A percentile compares a stretch with the other conserved stretches of the same genome.
phyloP scores from a whole-genome alignment of 2,888 invertebrate species.

The Coleophora deauratella region DNA sequence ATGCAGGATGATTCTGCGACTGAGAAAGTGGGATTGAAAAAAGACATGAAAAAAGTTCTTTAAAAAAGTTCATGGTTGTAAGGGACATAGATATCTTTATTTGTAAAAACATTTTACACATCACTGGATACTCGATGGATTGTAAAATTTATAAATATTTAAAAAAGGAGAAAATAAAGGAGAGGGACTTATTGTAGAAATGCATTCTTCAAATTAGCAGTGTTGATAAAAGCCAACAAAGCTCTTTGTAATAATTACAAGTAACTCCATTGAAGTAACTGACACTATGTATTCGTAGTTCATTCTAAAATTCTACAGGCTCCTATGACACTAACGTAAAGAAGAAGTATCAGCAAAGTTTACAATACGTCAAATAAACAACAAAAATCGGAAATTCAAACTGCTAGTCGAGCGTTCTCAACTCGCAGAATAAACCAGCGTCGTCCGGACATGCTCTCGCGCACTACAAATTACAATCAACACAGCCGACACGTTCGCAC shows the following conservation, averaged over 20 bases:
- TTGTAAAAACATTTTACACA: neutral
- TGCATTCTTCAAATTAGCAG: too few species aligned
- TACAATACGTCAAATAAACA: neutral
- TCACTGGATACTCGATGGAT: neutral
- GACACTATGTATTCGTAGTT: too few species aligned
- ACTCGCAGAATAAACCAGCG: constrained; percentile 39
- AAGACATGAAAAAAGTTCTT: neutral
- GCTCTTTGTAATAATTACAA: too few species aligned
- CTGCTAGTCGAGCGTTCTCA: neutral
- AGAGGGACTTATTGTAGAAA: too few species aligned
- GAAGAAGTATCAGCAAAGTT: neutral
- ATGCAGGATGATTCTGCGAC: constrained; percentile 29
- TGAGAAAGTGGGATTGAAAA: neutral
- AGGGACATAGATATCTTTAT: neutral
- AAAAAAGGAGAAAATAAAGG: too few species aligned
- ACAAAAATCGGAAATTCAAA: constrained; percentile 2
- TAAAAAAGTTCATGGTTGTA: neutral
- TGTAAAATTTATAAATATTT: too few species aligned
- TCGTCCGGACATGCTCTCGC: constrained; percentile 46
- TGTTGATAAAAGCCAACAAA: too few species aligned
- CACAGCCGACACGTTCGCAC: constrained; percentile 63
- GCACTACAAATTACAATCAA: constrained; percentile 74
- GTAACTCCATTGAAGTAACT: too few species aligned
- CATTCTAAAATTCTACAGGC: neutral
- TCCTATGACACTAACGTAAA: neutral